Conservation (phyloP, 2,113 vertebrate genomes). For the Uria lomvia region DNA sequence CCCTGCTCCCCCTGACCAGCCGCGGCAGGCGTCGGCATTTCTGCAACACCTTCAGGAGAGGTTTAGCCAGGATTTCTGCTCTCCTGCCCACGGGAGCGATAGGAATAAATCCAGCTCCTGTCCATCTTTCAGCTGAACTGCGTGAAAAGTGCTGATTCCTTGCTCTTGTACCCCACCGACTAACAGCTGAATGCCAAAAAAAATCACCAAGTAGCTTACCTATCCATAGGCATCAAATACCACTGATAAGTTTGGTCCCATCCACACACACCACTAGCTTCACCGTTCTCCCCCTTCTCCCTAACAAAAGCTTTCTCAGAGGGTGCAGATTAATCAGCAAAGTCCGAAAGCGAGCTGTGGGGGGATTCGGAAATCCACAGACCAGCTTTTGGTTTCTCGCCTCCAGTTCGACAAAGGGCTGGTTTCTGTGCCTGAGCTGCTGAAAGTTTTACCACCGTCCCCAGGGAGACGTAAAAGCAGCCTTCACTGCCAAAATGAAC, state of each 20-base stretch:
- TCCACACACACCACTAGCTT: not conserved
- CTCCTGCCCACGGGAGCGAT: accelerated
- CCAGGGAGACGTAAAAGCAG: constrained; percentile 10
- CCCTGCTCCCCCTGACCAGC: not conserved
- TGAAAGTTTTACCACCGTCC: constrained; percentile 42
- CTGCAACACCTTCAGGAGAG: not conserved
- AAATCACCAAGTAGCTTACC: not conserved
- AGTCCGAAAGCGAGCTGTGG: not conserved
- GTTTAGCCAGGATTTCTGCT: not conserved
- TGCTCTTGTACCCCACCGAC: not conserved
- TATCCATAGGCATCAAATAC: not conserved
- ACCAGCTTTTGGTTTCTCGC: constrained; percentile 16
- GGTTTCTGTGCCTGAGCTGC: constrained; percentile 30
- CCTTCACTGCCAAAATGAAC: constrained; percentile 17
- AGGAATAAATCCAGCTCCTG: not conserved
- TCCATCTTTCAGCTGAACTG: not conserved
- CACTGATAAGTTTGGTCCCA: not conserved
- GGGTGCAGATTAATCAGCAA: not conserved
- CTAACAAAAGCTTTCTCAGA: not conserved
- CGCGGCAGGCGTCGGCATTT: accelerated
- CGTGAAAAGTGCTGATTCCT: not conserved
- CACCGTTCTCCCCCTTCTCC: not conserved
- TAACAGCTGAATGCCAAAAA: not conserved
- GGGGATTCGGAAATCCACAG: not conserved
- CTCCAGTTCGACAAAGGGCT: not conserved